Base-by-base conservation (phyloP, 1,140 invertebrate species). In the Zophobas atratus region DNA sequence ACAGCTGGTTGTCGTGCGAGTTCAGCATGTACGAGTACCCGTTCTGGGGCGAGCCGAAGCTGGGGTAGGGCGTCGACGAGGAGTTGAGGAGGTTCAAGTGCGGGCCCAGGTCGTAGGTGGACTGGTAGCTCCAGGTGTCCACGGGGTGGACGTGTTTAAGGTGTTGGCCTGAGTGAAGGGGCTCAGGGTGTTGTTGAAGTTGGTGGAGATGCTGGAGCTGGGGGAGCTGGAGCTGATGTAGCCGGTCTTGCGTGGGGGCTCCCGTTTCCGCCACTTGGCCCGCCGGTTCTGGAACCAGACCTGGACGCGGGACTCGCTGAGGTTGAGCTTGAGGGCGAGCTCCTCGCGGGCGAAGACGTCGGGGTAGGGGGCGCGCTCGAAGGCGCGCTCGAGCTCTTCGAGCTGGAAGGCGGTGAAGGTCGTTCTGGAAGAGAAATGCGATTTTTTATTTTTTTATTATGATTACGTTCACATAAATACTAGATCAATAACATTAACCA, bases 261-360 rank as follows among this genome's bases (percentile, higher is more conserved):
- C 98, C 2, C 97, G 93, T 87, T 99, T 99, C 20, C 98, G 90
- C 98, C 98, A 99, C 86, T 99, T 99, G 3, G 98, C 98, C 71
- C 98, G 90, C 77, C 98, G 91, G 84, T 99, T 99, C 88, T 99
- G 94, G 83, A 96, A 96, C 94, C 94, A 94, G 55, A 97, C 96
- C 88, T 99, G 97, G 0, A 99, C 97, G 76, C 97, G 89, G 6
- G 96, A 97, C 88, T 99, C 97, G 79, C 95, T 97, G 0, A 99
- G 89, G 80, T 94, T 94, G 2, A 99, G 88, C 85, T 96, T 96
- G 8, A 97, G 88, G 4, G 97, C 97, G 32, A 99, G 86, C 86
- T 99, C 97, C 86, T 99, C 97, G 49, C 98, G 88, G 0, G 97
- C 97, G 83, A 99, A 98, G 0, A 99, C 97, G 86, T 99, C 98